phyloP scores from a whole-genome alignment of 2,888 invertebrate genomes.

The Plagodis dolabraria region DNA sequence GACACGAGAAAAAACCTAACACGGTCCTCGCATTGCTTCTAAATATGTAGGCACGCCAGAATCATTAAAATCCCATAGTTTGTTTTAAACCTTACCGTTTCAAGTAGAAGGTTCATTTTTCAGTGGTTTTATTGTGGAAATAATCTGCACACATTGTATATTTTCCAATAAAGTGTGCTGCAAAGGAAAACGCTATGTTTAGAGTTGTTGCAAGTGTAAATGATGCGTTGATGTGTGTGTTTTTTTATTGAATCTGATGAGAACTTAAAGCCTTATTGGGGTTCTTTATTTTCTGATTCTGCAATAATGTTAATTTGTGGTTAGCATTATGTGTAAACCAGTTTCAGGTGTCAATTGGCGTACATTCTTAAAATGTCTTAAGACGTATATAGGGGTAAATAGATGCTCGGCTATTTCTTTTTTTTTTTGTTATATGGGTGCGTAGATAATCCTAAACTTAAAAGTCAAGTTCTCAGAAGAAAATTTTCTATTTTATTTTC shows the following conservation, averaged over 20 bases:
- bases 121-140: slow-evolving; percentile 5
- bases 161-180: slow-evolving; percentile 29
- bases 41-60: slow-evolving; percentile 32
- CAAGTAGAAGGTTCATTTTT: slow-evolving; percentile 28
- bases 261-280: slow-evolving; percentile 26
- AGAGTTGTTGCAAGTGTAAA: slow-evolving; percentile 35
- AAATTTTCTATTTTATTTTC: no score
- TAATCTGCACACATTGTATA: slow-evolving; percentile 24
- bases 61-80: slow-evolving; percentile 31
- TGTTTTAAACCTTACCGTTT: slow-evolving; percentile 35
- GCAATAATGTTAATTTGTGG: slow-evolving; percentile 2
- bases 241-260: slow-evolving; percentile 27
- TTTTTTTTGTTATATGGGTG: no score
- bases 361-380: no score
- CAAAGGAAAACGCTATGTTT: slow-evolving; percentile 31
- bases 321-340: slow-evolving; percentile 1
- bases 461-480: no score
- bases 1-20: slow-evolving; percentile 53
- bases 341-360: background rate
- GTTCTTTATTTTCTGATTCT: slow-evolving; percentile 1
- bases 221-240: slow-evolving; percentile 16
- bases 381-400: no score
- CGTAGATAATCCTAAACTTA: no score
- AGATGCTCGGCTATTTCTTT: no score
- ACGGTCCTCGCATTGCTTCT: slow-evolving; percentile 41